Base-by-base conservation (phyloP, 1,140 invertebrate genomes). In the Atta cephalotes region DNA sequence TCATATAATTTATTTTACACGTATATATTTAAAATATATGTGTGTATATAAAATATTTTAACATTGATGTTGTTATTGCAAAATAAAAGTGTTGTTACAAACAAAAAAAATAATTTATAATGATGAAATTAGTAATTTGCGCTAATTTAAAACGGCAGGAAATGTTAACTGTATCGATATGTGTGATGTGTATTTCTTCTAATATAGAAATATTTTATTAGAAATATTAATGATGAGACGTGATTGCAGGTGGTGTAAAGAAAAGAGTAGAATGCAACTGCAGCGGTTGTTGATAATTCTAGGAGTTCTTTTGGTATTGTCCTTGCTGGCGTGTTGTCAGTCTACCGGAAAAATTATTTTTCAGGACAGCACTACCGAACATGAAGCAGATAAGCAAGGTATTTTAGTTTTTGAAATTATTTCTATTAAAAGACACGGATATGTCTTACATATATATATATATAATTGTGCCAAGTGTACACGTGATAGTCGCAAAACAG, bases 231-330 rank as follows among this genome's bases (percentile, higher is more conserved):
- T 79, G 85, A 66, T 28, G 16, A 21, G 12, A 21, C 9, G 49
- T 87, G n/a, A 72, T 78, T 80, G 25, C 35, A 90, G 90, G 80
- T 85, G 63, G 39, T 74, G 77, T 58, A 45, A 53, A 62, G 12
- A 90, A 58, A 74, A 86, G 89, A 90, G 87, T 89, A 94, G 93
- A 89, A 92, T 94, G 92, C 93, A 88, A 78, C 81, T 89, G 18
- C 86, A 91, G 72, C 91, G 79, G 66, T 92, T 84, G 92, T 72
- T 93, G 92, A 90, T 94, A 92, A 93, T 85, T 70, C 89, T 86
- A 53, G 82, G 89, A 80, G 60, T 93, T 68, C 77, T 92, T 85
- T 87, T 94, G 88, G 87, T 87, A 87, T 92, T 82, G 31, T 81
- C 79, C 60, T 86, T 84, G 56, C 77, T 88, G 76, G 88, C 92